These are phyloP conservation scores for Agonopterix alstromeriana DNA, from an alignment of 2,888 invertebrate species.

Conservation along the genomic window DNA sequence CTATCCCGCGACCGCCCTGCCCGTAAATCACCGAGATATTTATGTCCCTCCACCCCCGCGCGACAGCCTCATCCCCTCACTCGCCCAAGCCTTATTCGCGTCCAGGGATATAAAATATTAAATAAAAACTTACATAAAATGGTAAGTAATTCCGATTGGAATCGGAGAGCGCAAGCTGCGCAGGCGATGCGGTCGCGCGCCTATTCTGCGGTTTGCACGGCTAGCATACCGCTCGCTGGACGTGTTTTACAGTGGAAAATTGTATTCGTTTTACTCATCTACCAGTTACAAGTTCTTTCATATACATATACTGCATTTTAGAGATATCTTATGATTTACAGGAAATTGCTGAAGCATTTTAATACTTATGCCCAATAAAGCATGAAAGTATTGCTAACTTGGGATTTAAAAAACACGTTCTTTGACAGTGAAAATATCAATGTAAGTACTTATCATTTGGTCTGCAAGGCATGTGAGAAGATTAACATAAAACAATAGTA, in stretches of 20 bases:
- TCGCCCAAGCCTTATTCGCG: slow-evolving; percentile 54
- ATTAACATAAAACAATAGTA: slow-evolving; percentile 34
- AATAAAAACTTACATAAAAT: slow-evolving; percentile 73
- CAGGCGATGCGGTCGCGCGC: slow-evolving; percentile 49
- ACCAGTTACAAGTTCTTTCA: no score
- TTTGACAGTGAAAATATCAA: no score
- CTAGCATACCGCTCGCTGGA: slow-evolving; percentile 27
- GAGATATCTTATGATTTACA: no score
- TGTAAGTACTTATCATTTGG: neutral
- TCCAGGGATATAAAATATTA: slow-evolving; percentile 68
- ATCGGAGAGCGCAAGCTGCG: slow-evolving; percentile 38
- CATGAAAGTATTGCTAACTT: no score
- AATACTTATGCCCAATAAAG: no score
- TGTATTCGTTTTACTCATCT: no score
- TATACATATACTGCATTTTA: no score
- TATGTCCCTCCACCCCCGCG: slow-evolving; percentile 65
- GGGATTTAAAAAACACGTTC: no score
- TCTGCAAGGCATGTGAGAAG: neutral
- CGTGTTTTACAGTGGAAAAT: neutral
- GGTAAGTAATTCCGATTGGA: slow-evolving; percentile 70
- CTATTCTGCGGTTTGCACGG: slow-evolving; percentile 56
- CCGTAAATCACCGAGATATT: slow-evolving; percentile 76
- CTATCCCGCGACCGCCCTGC: slow-evolving; percentile 74
- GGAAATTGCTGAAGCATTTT: no score
- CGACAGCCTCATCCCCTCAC: slow-evolving; percentile 37